These are phyloP conservation scores for Scolanthus callimorphus DNA, from an alignment of 92 coral and sea anemone genomes.

Conservation along the genomic window DNA sequence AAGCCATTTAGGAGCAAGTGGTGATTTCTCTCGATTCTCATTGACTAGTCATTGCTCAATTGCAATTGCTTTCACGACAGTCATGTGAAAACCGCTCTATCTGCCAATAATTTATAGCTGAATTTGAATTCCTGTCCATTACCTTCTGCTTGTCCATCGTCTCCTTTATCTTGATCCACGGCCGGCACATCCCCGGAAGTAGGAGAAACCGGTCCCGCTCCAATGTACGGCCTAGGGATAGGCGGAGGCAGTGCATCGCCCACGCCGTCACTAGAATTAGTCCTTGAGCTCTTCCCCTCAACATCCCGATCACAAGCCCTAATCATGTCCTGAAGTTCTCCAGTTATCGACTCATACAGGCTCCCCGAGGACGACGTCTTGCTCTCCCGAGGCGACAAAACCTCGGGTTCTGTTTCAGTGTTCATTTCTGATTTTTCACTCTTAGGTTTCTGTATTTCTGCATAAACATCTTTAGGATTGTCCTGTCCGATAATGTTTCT, in stretches of 20 bases:
- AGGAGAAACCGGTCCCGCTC: conserved; percentile 43
- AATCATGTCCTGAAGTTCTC: conserved; percentile 66
- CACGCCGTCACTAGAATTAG: conserved; percentile 2
- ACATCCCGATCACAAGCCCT: conserved; percentile 37
- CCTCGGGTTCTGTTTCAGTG: not conserved
- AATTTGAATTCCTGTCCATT: no score
- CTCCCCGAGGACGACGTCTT: conserved; percentile 11
- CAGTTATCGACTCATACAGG: conserved; percentile 69
- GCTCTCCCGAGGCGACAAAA: conserved; percentile 40
- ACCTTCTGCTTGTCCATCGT: no score
- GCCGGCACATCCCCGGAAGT: not conserved
- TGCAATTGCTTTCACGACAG: no score
- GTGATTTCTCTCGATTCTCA: no score
- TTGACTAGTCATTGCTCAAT: no score
- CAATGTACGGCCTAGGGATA: conserved; percentile 85
- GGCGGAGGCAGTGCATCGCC: conserved; percentile 70
- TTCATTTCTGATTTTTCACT: conserved; percentile 13
- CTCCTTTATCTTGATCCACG: no score
- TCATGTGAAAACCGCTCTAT: no score
- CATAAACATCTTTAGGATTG: conserved; percentile 42
- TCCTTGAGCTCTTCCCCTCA: conserved; percentile 5
- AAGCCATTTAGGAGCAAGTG: no score
- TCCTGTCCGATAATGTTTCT: not conserved
- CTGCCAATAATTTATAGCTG: no score
- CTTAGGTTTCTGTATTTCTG: conserved; percentile 63